These are phyloP conservation scores for Zaprionus taronus DNA, from an alignment of 1,140 invertebrate genomes.

Conservation along the genomic window DNA sequence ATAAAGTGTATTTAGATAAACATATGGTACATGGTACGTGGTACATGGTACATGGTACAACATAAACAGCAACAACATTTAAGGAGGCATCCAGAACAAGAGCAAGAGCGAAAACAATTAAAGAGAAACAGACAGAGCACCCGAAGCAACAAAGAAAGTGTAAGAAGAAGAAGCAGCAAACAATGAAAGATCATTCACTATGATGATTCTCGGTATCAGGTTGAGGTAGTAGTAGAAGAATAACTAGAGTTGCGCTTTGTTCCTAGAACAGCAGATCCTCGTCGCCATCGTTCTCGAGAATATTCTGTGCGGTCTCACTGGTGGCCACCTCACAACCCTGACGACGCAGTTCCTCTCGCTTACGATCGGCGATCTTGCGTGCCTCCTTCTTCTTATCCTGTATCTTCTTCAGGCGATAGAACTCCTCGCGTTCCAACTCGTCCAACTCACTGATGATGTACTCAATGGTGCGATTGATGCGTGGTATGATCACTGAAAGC, in stretches of 20 bases:
- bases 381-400: constrained; percentile 88
- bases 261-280: constrained; percentile 96
- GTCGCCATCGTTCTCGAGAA: constrained; percentile 95
- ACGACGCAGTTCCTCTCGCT: constrained; percentile 85
- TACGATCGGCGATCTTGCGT: constrained; percentile 87
- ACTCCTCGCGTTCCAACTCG: constrained; percentile 99
- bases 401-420: constrained; percentile 96
- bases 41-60: too few species aligned
- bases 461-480: constrained; percentile 97
- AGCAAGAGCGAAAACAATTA: neutral
- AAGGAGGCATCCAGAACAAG: constrained; percentile 6
- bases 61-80: constrained; percentile 34
- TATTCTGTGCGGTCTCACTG: constrained; percentile 87
- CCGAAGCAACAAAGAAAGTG: neutral
- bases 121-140: neutral
- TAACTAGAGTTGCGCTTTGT: neutral
- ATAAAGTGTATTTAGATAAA: neutral
- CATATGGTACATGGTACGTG: constrained; percentile 14
- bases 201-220: constrained; percentile 8
- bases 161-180: constrained; percentile 1
- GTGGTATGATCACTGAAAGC: constrained; percentile 97
- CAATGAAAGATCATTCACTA: neutral
- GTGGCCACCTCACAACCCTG: constrained; percentile 84
- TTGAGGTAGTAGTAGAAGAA: constrained; percentile 50
- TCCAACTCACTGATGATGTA: constrained; percentile 99